Conservation (phyloP, 2,113 vertebrate species). For the Eulemur rufifrons region DNA sequence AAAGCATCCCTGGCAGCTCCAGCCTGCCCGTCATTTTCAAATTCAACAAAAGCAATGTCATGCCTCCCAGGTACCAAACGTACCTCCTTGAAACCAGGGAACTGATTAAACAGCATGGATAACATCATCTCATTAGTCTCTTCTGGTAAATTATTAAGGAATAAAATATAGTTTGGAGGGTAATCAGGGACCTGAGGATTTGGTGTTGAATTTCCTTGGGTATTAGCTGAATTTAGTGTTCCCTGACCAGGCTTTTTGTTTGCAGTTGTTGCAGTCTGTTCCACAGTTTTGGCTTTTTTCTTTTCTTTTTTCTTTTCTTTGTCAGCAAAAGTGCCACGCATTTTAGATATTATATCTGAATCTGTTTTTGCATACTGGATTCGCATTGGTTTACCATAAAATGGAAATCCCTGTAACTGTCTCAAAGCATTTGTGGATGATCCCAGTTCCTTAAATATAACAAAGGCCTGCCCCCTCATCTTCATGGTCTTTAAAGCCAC, state of each 20-base stretch:
- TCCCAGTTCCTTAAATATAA: constrained; percentile 95
- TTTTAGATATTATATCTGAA: constrained; percentile 95
- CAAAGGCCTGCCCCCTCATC: constrained; percentile 98
- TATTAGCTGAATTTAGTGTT: constrained; percentile 80
- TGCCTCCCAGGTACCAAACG: no score
- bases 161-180: no score
- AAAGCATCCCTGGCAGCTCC: no score
- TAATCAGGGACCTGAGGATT: constrained; percentile 88
- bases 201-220: constrained; percentile 83
- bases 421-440: constrained; percentile 95
- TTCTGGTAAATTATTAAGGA: no score
- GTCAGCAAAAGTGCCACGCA: constrained; percentile 95
- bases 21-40: no score
- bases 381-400: constrained; percentile 98
- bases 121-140: no score
- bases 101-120: no score
- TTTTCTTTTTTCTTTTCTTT: constrained; percentile 98
- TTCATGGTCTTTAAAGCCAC: constrained; percentile 96
- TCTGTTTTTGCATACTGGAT: constrained; percentile 99
- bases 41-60: no score
- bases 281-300: constrained; percentile 94
- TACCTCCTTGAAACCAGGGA: no score
- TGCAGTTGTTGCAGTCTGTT: constrained; percentile 83
- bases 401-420: constrained; percentile 97
- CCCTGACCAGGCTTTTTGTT: constrained; percentile 90